These are phyloP conservation scores for Sinhomidia bicolor DNA, from an alignment of 2,888 invertebrate genomes.

Conservation along the genomic window DNA sequence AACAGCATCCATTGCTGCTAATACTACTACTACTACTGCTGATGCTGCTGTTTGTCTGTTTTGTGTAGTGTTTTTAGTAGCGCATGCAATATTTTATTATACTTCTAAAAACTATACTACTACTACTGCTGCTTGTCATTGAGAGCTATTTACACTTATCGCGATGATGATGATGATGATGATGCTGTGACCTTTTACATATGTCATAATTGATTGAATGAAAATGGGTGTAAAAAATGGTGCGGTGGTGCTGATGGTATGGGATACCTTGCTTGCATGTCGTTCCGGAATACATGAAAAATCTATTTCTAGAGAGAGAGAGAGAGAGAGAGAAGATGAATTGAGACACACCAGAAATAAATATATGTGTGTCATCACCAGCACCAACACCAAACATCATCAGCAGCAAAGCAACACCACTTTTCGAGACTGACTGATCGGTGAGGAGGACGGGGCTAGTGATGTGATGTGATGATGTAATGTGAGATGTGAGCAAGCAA, in stretches of 20 bases:
- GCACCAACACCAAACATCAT: background rate
- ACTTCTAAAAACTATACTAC: too few relatives aligned
- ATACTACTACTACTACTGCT: background rate
- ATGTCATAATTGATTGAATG: constrained; percentile 40
- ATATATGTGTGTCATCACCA: constrained; percentile 36
- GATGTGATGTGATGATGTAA: background rate
- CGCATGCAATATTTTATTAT: background rate
- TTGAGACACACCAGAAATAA: constrained; percentile 24
- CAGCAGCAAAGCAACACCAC: too few relatives aligned
- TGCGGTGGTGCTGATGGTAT: background rate
- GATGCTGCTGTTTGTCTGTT: background rate
- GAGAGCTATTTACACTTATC: constrained; percentile 41
- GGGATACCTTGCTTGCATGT: background rate
- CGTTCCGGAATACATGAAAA: background rate
- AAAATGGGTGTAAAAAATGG: background rate
- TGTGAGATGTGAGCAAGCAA: constrained; percentile 5
- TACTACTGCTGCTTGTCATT: constrained; percentile 35
- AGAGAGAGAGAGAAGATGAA: background rate
- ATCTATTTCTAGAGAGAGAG: constrained; percentile 32
- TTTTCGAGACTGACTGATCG: constrained; percentile 25
- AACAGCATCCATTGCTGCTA: background rate
- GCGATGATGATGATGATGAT: background rate
- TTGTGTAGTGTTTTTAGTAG: background rate
- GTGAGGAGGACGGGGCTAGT: background rate
- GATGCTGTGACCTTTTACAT: constrained; percentile 37